Base-by-base conservation (phyloP, 2,797 vertebrate genomes). In the Cichlasoma orientale region DNA sequence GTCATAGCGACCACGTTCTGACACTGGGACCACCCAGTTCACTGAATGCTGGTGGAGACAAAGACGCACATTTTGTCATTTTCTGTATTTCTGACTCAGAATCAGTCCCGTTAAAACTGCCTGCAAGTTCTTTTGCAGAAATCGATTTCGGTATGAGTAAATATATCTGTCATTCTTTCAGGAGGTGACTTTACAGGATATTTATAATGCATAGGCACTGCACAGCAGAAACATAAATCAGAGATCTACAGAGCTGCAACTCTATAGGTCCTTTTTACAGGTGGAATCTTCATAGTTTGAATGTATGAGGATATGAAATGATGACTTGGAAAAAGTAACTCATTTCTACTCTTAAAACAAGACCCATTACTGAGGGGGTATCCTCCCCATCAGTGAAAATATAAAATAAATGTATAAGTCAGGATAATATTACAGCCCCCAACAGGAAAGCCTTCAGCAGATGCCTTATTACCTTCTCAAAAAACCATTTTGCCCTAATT, bases 1-100 rank as follows among this genome's bases (percentile, higher is more conserved):
- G 0, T 99, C 98, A 0, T 97, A 99, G 54, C 97, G 95, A 36
- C 95, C 92, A 57, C 98, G 97, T 79, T 99, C 98, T 0, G 96
- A 89, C 27, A 95, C 75, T 0, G 97, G 97, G 6, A 99, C 98
- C 63, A 97, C 97, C 98, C 98, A 99, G 79, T 94, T 96, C 61
- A 95, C 74, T 2, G 95, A 82, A 44, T 96, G 96, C 98, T 99
- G 90, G 52, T 85, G 79, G 41, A 82, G 44, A 84, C 19, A 57
- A 3, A 78, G 21, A 66, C 21, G 21, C 12, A 41, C 5, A 13
- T 2, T 13, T 7, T 19, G 52, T 16, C 19, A 29, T 12, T 29
- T 29, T 68, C 9, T 58, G 19, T 1, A 1, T 31, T 38, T 55
- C 38, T 5, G 9, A 54, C n/a, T 59, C 23, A 36, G 2, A 70